phyloP scores from a whole-genome alignment of 1,140 invertebrate genomes.

The Odontomachus brunneus region DNA sequence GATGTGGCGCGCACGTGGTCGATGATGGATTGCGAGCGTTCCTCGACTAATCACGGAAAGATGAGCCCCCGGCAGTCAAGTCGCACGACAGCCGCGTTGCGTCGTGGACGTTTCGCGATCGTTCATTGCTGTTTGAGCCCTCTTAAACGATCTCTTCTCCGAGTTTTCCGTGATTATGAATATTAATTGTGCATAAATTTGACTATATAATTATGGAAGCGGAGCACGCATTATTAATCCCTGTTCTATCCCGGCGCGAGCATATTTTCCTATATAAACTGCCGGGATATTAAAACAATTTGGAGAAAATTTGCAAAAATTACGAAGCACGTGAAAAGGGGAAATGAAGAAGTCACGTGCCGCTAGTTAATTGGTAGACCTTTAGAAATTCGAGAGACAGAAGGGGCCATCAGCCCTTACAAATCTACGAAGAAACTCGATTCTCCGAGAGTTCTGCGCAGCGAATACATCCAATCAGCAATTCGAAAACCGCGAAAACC shows the following conservation, averaged over 20 bases:
- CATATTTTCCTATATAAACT: not conserved
- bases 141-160: not conserved
- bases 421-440: constrained; percentile 19
- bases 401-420: constrained; percentile 5
- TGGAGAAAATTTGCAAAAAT: not conserved
- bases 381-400: constrained; percentile 20
- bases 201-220: not conserved
- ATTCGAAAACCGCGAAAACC: constrained; percentile 38
- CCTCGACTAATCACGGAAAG: constrained; percentile 28
- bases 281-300: not conserved
- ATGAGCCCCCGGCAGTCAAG: constrained; percentile 12
- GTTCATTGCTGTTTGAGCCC: too few species aligned
- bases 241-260: not conserved
- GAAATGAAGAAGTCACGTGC: not conserved
- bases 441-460: constrained; percentile 4
- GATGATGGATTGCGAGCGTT: constrained; percentile 42
- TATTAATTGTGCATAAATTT: not conserved
- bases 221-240: not conserved
- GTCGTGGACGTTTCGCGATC: too few species aligned
- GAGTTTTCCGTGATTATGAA: not conserved
- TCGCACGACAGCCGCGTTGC: not conserved
- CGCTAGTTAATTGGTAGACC: not conserved
- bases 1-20: constrained; percentile 3
- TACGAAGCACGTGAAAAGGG: not conserved
- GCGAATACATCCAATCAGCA: constrained; percentile 37